phyloP scores from a whole-genome alignment of 2,113 vertebrate genomes.

The Pavo muticus region DNA sequence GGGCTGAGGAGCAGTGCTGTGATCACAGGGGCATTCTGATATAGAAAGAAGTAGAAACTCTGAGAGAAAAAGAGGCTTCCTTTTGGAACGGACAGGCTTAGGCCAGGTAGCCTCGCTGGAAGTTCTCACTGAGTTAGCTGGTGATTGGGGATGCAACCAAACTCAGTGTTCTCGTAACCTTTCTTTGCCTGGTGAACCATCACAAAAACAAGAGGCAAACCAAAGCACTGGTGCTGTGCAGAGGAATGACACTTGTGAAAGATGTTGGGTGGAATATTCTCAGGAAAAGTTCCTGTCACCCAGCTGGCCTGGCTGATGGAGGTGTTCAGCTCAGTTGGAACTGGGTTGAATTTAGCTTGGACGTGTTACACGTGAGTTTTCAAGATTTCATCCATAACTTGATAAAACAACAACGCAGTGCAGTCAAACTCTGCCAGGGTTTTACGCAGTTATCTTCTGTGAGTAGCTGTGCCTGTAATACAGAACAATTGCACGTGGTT shows the following conservation, averaged over 20 bases:
- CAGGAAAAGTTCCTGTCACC: background rate
- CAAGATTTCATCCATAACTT: background rate
- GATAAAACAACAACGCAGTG: rapidly evolving
- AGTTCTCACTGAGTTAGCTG: background rate
- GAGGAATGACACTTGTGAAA: background rate
- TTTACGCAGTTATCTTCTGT: background rate
- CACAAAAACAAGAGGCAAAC: background rate
- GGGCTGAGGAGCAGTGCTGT: background rate
- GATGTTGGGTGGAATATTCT: background rate
- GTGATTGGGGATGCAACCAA: background rate
- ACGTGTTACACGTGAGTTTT: background rate
- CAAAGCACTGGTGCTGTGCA: background rate
- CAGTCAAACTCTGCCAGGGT: background rate
- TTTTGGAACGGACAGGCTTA: background rate
- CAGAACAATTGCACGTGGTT: background rate
- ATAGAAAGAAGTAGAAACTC: background rate
- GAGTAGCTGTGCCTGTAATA: background rate
- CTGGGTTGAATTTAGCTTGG: background rate
- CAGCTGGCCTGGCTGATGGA: background rate
- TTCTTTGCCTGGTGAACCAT: background rate
- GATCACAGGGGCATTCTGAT: background rate
- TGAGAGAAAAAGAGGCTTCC: background rate
- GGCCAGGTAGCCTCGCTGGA: background rate
- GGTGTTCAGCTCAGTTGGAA: background rate
- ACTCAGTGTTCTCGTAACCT: background rate